Evolutionary conservation across 2,888 invertebrate genomes (phyloP).

Genomic region (Baccha elongata): DNA sequence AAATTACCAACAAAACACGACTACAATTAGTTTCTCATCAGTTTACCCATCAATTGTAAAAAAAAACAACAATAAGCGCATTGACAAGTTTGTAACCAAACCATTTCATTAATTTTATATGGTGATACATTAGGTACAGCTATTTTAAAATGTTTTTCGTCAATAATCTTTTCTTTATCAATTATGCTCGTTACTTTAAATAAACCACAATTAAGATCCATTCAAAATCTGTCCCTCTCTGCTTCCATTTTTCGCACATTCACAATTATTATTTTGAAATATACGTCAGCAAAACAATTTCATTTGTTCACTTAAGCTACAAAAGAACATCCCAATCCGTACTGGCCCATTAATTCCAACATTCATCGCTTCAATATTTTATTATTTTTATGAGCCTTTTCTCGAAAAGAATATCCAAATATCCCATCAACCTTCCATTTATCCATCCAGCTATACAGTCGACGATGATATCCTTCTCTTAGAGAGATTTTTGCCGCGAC

Average conservation of each 20-base stretch:
- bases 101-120: no score
- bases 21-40: no score
- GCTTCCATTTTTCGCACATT: conserved; percentile 17
- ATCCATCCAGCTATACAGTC: neutral
- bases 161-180: conserved; percentile 30
- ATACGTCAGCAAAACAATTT: conserved; percentile 21
- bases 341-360: conserved; percentile 66
- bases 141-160: no score
- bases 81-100: no score
- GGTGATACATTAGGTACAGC: no score
- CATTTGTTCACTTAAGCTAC: neutral
- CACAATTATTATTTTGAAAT: neutral
- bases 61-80: no score
- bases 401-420: conserved; percentile 27
- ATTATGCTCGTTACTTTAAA: neutral
- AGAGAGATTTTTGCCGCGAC: conserved; percentile 45
- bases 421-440: neutral
- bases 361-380: conserved; percentile 68
- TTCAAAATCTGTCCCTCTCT: conserved; percentile 3
- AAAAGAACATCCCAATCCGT: conserved; percentile 59
- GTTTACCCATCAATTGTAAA: no score
- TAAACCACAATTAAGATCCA: conserved; percentile 39
- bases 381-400: conserved; percentile 58
- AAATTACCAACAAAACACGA: no score
- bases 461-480: conserved; percentile 27